Evolutionary conservation across 2,113 vertebrate genomes (phyloP).

Genomic region (Oncorhynchus nerka): DNA sequence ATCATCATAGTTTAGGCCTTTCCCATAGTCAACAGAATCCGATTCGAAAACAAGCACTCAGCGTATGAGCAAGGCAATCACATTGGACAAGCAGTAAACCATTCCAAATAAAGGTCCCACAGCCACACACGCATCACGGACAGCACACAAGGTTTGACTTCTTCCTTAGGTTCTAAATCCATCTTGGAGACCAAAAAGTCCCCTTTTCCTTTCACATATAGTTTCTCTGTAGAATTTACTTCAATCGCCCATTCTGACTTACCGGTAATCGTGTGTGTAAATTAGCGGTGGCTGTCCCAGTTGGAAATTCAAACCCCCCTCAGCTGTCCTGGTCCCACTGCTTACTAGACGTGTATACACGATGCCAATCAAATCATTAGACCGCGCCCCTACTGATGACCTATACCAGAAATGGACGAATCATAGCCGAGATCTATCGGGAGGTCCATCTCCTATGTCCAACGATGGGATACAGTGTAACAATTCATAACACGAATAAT

Average conservation of each 20-base stretch:
- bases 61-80: neutral
- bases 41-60: neutral
- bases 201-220: constrained; percentile 39
- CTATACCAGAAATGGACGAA: constrained; percentile 36
- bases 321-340: constrained; percentile 68
- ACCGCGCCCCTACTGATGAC: constrained; percentile 39
- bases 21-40: constrained; percentile 1
- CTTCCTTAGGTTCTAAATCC: constrained; percentile 43
- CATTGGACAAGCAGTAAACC: constrained; percentile 11
- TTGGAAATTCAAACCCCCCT: constrained; percentile 60
- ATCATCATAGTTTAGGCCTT: neutral
- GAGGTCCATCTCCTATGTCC: constrained; percentile 5
- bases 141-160: no score
- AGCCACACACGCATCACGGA: neutral
- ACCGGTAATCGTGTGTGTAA: constrained; percentile 49
- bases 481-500: constrained; percentile 3
- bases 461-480: constrained; percentile 5
- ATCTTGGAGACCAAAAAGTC: constrained; percentile 45
- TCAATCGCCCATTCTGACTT: constrained; percentile 24
- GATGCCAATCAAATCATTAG: constrained; percentile 61
- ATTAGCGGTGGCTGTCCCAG: constrained; percentile 53
- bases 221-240: constrained; percentile 5
- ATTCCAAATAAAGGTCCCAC: constrained; percentile 10
- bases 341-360: constrained; percentile 57
- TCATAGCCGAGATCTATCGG: constrained; percentile 5